Evolutionary conservation across 2,113 vertebrate species (phyloP).

Genomic region (Myrmophylax atrothorax): DNA sequence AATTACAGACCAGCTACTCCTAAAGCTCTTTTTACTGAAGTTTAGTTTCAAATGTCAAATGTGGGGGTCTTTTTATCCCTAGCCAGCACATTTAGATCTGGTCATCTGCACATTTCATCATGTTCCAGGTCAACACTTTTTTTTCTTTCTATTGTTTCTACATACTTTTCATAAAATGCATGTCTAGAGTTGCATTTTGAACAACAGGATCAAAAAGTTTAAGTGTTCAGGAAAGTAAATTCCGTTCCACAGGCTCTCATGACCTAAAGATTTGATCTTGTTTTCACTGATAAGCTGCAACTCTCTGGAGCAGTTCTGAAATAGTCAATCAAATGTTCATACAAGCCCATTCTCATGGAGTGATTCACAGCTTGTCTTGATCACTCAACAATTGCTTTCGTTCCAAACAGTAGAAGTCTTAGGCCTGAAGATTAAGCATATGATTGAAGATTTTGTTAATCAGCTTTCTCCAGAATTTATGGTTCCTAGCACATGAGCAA

Average conservation of each 20-base stretch:
- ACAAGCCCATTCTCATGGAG: background rate
- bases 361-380: background rate
- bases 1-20: background rate
- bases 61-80: background rate
- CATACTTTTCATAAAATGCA: background rate
- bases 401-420: background rate
- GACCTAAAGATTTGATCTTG: background rate
- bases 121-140: background rate
- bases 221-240: background rate
- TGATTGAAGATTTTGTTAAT: background rate
- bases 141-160: background rate
- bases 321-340: background rate
- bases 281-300: background rate
- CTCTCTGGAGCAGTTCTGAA: background rate
- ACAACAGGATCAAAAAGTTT: background rate
- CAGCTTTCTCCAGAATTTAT: background rate
- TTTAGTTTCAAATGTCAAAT: background rate
- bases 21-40: background rate
- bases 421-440: background rate
- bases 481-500: background rate
- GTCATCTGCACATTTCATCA: background rate
- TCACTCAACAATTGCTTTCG: background rate
- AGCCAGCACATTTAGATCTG: background rate
- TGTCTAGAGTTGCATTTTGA: background rate
- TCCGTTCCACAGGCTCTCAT: background rate